These are phyloP conservation scores for Mus pahari DNA, from an alignment of 2,113 vertebrate species.

Conservation along the genomic window DNA sequence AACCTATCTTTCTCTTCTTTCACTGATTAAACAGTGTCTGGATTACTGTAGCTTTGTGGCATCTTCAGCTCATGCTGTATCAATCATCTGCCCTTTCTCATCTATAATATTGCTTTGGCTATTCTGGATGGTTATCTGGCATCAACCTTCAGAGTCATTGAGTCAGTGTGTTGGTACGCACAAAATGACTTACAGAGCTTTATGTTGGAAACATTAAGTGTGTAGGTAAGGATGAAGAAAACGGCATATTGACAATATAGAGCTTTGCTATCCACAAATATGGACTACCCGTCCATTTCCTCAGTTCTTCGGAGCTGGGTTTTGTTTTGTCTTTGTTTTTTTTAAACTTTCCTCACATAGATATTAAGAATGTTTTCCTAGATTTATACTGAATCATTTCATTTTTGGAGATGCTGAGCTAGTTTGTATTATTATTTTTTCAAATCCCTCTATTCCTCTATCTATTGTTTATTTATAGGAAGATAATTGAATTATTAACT, in stretches of 20 bases:
- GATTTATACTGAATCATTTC: background rate
- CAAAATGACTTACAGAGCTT: background rate
- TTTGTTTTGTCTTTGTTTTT: background rate
- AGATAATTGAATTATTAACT: background rate
- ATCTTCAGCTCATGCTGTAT: background rate
- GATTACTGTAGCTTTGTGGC: background rate
- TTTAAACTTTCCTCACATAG: background rate
- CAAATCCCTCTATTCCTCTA: background rate
- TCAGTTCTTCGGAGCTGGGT: background rate
- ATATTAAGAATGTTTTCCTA: background rate
- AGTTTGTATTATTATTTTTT: background rate
- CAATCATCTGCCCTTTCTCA: background rate
- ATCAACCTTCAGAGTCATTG: background rate
- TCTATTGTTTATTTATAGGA: background rate
- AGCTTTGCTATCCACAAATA: background rate
- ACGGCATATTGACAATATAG: background rate
- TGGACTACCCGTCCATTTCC: background rate
- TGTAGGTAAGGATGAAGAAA: background rate
- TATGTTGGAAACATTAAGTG: background rate
- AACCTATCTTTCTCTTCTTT: background rate
- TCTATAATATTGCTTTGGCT: background rate
- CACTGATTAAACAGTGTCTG: no score
- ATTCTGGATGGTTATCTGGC: background rate
- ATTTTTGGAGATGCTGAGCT: background rate
- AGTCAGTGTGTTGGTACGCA: background rate